Conservation (phyloP, 2,113 vertebrate genomes). For the Hymenochirus boettgeri region DNA sequence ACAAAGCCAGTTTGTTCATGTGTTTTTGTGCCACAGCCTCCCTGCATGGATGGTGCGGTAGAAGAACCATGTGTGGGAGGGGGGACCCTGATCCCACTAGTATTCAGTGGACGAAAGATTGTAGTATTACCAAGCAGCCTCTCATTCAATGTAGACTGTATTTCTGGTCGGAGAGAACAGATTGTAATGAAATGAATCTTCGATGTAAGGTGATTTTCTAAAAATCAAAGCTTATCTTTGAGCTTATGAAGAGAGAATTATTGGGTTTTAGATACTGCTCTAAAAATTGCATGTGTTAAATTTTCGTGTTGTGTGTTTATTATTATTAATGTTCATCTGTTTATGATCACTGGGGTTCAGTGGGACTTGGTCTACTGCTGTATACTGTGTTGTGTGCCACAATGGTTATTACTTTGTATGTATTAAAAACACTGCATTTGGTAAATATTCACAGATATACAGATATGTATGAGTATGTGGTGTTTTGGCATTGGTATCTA, state of each 20-base stretch:
- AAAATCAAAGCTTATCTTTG: not conserved
- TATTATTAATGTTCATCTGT: too few species aligned
- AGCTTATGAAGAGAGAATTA: not conserved
- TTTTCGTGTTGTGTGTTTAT: too few species aligned
- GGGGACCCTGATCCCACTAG: constrained; percentile 32
- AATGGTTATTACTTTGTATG: too few species aligned
- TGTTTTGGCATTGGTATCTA: too few species aligned
- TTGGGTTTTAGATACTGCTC: not conserved
- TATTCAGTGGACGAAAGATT: constrained; percentile 34
- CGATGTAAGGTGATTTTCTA: constrained; percentile 19
- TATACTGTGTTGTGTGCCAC: too few species aligned
- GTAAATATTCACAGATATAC: too few species aligned
- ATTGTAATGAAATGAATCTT: constrained; percentile 16
- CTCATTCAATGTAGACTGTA: constrained; percentile 34
- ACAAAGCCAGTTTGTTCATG: constrained; percentile 1
- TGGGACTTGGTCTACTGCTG: too few species aligned
- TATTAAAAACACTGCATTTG: too few species aligned
- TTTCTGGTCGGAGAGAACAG: constrained; percentile 12
- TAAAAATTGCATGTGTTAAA: too few species aligned
- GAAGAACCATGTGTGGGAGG: constrained; percentile 17
- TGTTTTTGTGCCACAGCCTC: not conserved
- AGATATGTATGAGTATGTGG: too few species aligned
- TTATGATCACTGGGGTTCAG: too few species aligned
- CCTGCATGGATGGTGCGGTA: not conserved
- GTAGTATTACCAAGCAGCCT: constrained; percentile 39